Evolutionary conservation across 2,888 invertebrate genomes (phyloP).

Genomic region (Timandra comae): DNA sequence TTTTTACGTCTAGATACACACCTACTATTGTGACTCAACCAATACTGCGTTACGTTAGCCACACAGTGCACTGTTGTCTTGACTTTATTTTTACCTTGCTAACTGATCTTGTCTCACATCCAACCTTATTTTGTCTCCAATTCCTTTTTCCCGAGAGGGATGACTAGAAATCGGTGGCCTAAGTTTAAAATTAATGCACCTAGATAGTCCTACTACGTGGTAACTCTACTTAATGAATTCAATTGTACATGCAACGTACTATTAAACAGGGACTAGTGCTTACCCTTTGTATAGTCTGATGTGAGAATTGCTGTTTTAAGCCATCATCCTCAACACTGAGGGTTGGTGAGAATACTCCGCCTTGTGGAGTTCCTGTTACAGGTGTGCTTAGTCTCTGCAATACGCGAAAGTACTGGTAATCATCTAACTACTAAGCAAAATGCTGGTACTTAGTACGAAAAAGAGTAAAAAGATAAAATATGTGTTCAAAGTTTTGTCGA

Average conservation of each 20-base stretch:
- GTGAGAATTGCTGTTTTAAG: conserved; percentile 67
- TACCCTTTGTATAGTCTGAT: conserved; percentile 72
- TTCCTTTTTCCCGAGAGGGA: conserved; percentile 69
- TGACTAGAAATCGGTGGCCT: conserved; percentile 69
- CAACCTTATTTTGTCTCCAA: conserved; percentile 73
- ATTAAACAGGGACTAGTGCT: conserved; percentile 38
- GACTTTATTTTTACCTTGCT: conserved; percentile 64
- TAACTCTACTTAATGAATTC: conserved; percentile 25
- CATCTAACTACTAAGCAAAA: too few relatives aligned
- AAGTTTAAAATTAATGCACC: conserved; percentile 54
- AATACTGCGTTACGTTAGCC: conserved; percentile 45
- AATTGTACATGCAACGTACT: conserved; percentile 40
- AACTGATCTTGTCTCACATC: conserved; percentile 69
- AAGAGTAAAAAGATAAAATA: not conserved
- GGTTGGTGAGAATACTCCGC: conserved; percentile 62
- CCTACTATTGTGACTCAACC: conserved; percentile 23
- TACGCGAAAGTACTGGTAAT: conserved; percentile 3
- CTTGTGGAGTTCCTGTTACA: conserved; percentile 64
- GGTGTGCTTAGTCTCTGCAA: conserved; percentile 67
- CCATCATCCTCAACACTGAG: conserved; percentile 67
- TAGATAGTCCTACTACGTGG: conserved; percentile 42
- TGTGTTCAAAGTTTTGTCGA: not conserved
- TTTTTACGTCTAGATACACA: conserved; percentile 22
- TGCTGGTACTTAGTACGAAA: conserved; percentile 10
- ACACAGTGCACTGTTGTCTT: conserved; percentile 55